phyloP scores from a whole-genome alignment of 2,113 vertebrate genomes.

The Pluvianellus socialis region DNA sequence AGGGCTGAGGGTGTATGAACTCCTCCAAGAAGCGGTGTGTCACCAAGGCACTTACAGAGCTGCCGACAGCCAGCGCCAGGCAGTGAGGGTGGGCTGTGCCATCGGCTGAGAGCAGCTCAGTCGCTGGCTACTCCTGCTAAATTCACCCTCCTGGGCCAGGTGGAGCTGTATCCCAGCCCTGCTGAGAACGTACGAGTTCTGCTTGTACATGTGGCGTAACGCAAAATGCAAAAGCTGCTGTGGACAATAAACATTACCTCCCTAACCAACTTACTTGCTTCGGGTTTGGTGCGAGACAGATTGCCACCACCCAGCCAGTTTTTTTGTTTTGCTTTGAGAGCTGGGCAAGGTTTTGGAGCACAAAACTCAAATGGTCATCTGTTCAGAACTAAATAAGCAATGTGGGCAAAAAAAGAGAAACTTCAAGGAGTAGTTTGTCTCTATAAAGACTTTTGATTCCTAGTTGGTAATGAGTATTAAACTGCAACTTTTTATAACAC shows the following conservation, averaged over 20 bases:
- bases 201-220: no score
- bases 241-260: neutral
- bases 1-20: no score
- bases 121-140: no score
- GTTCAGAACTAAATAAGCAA: neutral
- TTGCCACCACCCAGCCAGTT: rapidly evolving
- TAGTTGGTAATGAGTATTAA: neutral
- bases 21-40: no score
- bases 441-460: neutral
- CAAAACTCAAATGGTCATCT: neutral
- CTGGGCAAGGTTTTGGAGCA: neutral
- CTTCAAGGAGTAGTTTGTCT: neutral
- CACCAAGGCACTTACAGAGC: no score
- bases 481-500: neutral
- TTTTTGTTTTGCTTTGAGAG: neutral
- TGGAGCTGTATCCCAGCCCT: neutral
- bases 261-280: no score
- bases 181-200: neutral
- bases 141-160: no score
- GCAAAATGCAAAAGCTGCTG: neutral
- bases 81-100: no score
- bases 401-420: neutral
- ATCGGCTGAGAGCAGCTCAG: no score
- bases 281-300: neutral
- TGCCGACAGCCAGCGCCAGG: no score